Conservation (phyloP, 2,113 vertebrate species). For the Chinchilla lanigera region DNA sequence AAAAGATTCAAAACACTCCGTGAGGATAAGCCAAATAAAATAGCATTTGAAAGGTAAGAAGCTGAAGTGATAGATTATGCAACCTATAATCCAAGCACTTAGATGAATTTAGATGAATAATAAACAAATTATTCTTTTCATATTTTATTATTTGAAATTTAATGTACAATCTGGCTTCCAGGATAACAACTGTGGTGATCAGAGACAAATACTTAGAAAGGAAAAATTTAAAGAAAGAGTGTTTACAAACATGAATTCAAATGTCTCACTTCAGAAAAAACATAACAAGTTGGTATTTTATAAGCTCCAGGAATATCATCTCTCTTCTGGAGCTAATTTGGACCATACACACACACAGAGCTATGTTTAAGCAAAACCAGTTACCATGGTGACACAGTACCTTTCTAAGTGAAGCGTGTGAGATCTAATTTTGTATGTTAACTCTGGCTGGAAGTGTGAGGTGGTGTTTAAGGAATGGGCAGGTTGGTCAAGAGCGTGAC, state of each 20-base stretch:
- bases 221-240: background rate
- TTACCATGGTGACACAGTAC: constrained; percentile 81
- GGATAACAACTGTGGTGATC: background rate
- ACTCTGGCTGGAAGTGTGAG: constrained; percentile 3
- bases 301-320: background rate
- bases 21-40: constrained; percentile 55
- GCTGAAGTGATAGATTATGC: background rate
- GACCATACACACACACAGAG: background rate
- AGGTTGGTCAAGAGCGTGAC: background rate
- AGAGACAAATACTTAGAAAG: constrained; percentile 15
- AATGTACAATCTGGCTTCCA: background rate
- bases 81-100: background rate
- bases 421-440: constrained; percentile 68
- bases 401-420: constrained; percentile 70
- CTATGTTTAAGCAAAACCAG: constrained; percentile 76
- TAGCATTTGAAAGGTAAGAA: constrained; percentile 57
- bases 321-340: constrained; percentile 67
- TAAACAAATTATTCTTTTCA: constrained; percentile 24
- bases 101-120: too few relatives aligned
- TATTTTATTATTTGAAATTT: constrained; percentile 14
- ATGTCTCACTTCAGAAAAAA: background rate
- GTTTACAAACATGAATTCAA: rapidly evolving
- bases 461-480: background rate
- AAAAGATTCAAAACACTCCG: constrained; percentile 62
- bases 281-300: background rate